phyloP scores from a whole-genome alignment of 1,140 invertebrate genomes.

The Wiebesia pumilae region DNA sequence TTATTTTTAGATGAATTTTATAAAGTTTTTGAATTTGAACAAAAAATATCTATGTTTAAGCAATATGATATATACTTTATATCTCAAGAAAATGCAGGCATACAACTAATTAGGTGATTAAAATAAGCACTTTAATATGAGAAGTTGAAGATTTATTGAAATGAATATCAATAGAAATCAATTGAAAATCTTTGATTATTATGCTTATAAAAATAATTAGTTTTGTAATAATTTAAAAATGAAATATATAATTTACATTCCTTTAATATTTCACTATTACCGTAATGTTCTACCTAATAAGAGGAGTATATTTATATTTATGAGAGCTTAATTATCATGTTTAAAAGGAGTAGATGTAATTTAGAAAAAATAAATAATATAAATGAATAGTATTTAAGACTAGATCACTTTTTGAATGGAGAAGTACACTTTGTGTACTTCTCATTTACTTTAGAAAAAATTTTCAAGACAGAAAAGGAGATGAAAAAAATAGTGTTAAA shows the following conservation, averaged over 20 bases:
- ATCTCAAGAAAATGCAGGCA: no score
- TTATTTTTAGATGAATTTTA: no score
- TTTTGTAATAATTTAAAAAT: not conserved
- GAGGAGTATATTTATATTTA: not conserved
- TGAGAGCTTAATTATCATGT: not conserved
- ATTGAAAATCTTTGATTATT: not conserved
- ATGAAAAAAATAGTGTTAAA: no score
- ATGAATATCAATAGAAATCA: not conserved
- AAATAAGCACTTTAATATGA: no score
- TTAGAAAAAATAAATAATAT: not conserved
- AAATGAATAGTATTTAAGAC: not conserved
- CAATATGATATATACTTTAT: no score
- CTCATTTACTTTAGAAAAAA: not conserved
- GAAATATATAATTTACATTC: no score
- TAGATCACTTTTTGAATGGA: no score
- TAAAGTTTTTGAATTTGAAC: no score
- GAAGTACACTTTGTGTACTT: not conserved
- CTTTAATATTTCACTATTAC: no score
- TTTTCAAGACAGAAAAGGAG: not conserved
- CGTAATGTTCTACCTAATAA: no score
- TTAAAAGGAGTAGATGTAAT: not conserved
- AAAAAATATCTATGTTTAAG: no score
- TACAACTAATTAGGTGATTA: no score
- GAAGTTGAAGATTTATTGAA: not conserved
- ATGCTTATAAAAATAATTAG: not conserved